Conservation (phyloP, 1,140 invertebrate genomes). For the Bemisia tabaci region DNA sequence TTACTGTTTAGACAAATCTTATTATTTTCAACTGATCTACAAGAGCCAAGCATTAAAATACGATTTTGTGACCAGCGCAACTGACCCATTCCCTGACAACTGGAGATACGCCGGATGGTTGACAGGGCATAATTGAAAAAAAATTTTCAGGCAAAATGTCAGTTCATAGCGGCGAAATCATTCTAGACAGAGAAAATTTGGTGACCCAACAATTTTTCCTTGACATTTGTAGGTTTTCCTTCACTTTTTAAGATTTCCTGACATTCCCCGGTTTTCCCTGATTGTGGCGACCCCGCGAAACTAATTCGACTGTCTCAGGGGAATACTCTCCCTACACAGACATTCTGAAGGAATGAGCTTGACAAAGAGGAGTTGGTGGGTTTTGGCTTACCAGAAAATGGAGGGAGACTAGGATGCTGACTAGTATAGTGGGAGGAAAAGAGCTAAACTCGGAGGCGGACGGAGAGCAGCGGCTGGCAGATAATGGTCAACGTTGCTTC, state of each 20-base stretch:
- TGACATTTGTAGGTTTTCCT: no score
- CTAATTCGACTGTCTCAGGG: not conserved
- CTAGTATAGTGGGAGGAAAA: not conserved
- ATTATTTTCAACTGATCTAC: no score
- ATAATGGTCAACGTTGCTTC: not conserved
- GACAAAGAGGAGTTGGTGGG: not conserved
- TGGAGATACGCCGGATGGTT: no score
- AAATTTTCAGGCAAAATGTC: no score
- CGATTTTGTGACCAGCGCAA: no score
- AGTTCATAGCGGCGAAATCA: no score
- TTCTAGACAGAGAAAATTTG: not conserved
- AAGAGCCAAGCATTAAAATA: no score
- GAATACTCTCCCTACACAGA: not conserved
- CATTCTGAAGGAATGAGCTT: not conserved
- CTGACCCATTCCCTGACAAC: no score
- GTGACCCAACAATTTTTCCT: not conserved
- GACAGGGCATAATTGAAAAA: no score
- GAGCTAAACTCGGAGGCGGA: not conserved
- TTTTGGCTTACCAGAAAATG: not conserved
- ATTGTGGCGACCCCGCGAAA: not conserved
- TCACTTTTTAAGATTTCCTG: no score
- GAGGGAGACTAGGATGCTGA: not conserved
- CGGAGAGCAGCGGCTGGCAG: not conserved
- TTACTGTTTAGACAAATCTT: no score
- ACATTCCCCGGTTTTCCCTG: not conserved